These are phyloP conservation scores for Rafetus swinhoei DNA, from an alignment of 2,113 vertebrate genomes.

Conservation along the genomic window DNA sequence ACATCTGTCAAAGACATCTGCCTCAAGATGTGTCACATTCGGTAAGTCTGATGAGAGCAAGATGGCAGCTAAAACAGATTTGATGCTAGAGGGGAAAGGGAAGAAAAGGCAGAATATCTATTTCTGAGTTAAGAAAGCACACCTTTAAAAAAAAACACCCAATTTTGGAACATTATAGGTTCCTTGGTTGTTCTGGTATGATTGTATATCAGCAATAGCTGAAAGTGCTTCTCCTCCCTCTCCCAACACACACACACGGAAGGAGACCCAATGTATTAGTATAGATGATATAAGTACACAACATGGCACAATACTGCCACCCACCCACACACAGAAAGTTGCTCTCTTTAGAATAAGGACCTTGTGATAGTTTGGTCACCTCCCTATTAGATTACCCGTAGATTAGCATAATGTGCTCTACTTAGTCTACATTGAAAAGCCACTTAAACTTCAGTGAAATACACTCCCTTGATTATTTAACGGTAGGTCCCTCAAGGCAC, in stretches of 20 bases:
- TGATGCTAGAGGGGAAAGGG: not conserved
- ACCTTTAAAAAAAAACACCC: not conserved
- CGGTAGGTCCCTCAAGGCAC: not conserved
- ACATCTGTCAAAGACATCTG: not conserved
- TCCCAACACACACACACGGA: too few species aligned
- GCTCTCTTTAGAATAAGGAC: not conserved
- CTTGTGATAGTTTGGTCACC: not conserved
- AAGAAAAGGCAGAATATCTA: not conserved
- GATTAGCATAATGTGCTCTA: not conserved
- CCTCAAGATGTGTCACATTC: not conserved
- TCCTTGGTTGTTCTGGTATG: not conserved
- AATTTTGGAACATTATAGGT: not conserved
- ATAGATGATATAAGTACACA: too few species aligned
- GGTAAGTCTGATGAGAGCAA: not conserved
- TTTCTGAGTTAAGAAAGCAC: not conserved
- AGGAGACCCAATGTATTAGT: too few species aligned
- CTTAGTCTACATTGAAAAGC: not conserved
- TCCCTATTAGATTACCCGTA: not conserved
- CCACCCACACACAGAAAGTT: not conserved
- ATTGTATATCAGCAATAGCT: not conserved
- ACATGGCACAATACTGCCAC: not conserved
- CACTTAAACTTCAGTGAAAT: not conserved
- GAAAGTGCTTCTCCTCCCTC: not conserved
- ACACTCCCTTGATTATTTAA: not conserved
- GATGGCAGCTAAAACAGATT: not conserved